A percentile compares a stretch with the other conserved stretches of the same genome.
Conservation (phyloP, 2,113 vertebrate genomes). For the Sander vitreus region DNA sequence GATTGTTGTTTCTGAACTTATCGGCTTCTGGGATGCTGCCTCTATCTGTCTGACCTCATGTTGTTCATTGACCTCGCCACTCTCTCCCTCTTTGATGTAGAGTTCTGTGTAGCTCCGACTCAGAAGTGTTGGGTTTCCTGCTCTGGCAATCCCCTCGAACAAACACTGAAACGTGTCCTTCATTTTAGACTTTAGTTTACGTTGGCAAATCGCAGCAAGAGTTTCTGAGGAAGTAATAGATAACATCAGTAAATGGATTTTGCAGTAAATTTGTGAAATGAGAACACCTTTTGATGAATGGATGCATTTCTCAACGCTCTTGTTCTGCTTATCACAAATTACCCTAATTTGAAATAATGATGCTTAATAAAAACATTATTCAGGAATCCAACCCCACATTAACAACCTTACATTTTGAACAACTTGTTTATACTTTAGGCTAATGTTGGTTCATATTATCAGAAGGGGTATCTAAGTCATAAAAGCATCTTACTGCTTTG, state of each 20-base stretch:
- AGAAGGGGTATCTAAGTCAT: too few species aligned
- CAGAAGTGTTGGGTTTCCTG: slow-evolving; percentile 41
- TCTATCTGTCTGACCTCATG: slow-evolving; percentile 46
- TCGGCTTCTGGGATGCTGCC: background rate
- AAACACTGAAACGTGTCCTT: slow-evolving; percentile 37
- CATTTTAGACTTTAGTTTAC: slow-evolving; percentile 29
- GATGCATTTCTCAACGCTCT: background rate
- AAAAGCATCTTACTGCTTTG: slow-evolving; percentile 38
- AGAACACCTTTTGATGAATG: background rate
- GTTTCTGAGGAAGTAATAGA: slow-evolving; percentile 42
- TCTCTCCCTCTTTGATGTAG: slow-evolving; percentile 44
- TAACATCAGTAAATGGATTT: too few species aligned
- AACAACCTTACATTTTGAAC: too few species aligned
- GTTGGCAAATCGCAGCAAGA: slow-evolving; percentile 1
- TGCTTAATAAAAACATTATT: background rate
- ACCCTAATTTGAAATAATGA: background rate
- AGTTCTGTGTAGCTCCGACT: slow-evolving; percentile 62
- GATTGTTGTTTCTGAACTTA: slow-evolving; percentile 9
- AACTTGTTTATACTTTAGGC: background rate
- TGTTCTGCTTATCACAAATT: background rate
- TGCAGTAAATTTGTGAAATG: too few species aligned
- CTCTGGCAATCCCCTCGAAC: slow-evolving; percentile 24
- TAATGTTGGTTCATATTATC: background rate
- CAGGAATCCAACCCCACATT: too few species aligned
- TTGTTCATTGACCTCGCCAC: slow-evolving; percentile 18